These are phyloP conservation scores for Apamea epomidion DNA, from an alignment of 2,888 invertebrate genomes.

Conservation along the genomic window DNA sequence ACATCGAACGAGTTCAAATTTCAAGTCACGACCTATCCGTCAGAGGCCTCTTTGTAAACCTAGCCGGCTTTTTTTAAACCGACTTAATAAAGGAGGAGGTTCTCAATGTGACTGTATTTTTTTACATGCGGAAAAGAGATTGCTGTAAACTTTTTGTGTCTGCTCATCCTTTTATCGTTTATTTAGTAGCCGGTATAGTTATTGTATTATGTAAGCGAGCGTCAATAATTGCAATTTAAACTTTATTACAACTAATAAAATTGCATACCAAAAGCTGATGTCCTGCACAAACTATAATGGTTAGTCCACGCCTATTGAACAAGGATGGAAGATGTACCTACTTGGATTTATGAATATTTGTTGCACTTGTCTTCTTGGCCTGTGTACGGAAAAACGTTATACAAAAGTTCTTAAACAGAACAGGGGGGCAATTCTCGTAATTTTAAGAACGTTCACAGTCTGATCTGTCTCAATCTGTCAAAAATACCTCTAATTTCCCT, in stretches of 20 bases:
- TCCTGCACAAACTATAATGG: neutral
- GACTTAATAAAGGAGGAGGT: neutral
- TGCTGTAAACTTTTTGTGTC: slow-evolving; percentile 24
- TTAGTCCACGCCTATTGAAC: neutral
- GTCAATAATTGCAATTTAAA: slow-evolving; percentile 21
- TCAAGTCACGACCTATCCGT: slow-evolving; percentile 52
- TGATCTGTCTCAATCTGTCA: too few relatives aligned
- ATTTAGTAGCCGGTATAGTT: neutral
- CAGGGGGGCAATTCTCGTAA: too few relatives aligned
- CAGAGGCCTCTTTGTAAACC: slow-evolving; percentile 18
- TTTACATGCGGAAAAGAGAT: neutral
- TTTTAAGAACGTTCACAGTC: too few relatives aligned
- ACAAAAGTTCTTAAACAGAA: neutral
- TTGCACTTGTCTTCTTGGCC: neutral
- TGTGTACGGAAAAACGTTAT: neutral
- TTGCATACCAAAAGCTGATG: neutral
- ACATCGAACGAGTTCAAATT: slow-evolving; percentile 18
- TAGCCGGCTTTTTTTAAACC: neutral
- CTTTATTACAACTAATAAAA: neutral
- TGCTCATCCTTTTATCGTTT: slow-evolving; percentile 34
- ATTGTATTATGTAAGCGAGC: neutral
- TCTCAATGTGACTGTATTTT: neutral
- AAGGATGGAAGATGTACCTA: slow-evolving; percentile 1
- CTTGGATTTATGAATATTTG: neutral
- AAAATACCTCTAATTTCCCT: too few relatives aligned